Base-by-base conservation (phyloP, 2,113 vertebrate genomes). In the Neotragus moschatus region DNA sequence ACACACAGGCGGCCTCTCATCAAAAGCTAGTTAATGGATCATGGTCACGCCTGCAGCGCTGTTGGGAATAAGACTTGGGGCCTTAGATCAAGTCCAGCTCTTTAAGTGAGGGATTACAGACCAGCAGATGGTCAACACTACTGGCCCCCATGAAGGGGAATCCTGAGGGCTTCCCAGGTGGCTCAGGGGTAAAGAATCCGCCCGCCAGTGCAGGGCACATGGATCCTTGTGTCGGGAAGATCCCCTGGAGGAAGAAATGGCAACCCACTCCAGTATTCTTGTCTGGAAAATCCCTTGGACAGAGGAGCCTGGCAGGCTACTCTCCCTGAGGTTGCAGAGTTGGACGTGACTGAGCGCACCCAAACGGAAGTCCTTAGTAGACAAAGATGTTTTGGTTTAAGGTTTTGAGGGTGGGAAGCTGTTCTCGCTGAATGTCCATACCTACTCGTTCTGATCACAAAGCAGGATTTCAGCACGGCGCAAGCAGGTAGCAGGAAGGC, bases 281-380 rank as follows among this genome's bases (percentile, higher is more conserved):
- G 70, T 7, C 23, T 75, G 70, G 70, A 26, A 26, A 75, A 26
- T 7, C 6, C 39, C 36, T 13, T 16, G 70, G 70, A 43, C 70
- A 75, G 70, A 75, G 36, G 70, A 43, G 36, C 70, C 36, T 75
- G 70, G 36, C 12, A 6, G 12, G 70, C 70, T 75, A 7, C 70
- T 43, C 23, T 75, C 36, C 12, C 3, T 14, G 39, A 39, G 70
- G 39, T 43, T 43, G 70, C 70, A 43, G 70, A 26, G 39, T 75
- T 7, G 6, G 23, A 25, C 3, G 0, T 6, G 12, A 25, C 70
- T 43, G 70, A 43, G 70, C 39, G 2, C n/a, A 43, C 0, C 1
- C 1, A 13, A 30, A 66, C 10, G n/a, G 2, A 25, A 33, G 12
- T 26, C 55, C 70, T 13, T 5, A 25, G 60, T 53, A 19, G 53